Percentiles rank a stretch among this genome's conserved stretches.
Evolutionary conservation across 2,888 invertebrate genomes (phyloP).

Genomic region (Drosophila planitibia): DNA sequence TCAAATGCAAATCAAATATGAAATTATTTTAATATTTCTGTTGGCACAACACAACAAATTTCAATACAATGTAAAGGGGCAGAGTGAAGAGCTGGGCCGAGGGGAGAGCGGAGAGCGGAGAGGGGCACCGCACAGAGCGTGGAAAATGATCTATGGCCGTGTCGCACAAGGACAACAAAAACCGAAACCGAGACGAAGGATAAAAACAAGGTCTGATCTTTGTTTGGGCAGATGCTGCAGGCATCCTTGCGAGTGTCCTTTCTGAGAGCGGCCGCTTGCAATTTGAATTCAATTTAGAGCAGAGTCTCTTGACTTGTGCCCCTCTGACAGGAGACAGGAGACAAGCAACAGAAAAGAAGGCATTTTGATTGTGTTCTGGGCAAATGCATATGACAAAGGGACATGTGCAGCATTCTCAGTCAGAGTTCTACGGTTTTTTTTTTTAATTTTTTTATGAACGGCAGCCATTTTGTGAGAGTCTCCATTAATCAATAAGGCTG

Average conservation of each 20-base stretch:
- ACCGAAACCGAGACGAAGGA: constrained; percentile 19
- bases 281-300: constrained; percentile 83
- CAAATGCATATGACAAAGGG: constrained; percentile 67
- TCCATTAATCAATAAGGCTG: constrained; percentile 68
- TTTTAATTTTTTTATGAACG: constrained; percentile 17
- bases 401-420: constrained; percentile 63
- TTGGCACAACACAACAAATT: constrained; percentile 83
- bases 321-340: constrained; percentile 26
- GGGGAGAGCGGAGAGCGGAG: constrained; percentile 1
- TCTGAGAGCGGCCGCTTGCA: constrained; percentile 18
- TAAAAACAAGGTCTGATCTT: constrained; percentile 73
- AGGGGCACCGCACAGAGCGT: constrained; percentile 64
- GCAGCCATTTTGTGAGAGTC: constrained; percentile 59
- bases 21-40: constrained; percentile 80
- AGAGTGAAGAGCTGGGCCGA: not conserved
- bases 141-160: constrained; percentile 77
- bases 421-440: constrained; percentile 11
- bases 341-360: constrained; percentile 16
- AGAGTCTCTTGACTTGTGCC: constrained; percentile 73
- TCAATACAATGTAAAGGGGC: constrained; percentile 61
- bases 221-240: constrained; percentile 81
- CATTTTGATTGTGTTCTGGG: constrained; percentile 59
- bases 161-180: constrained; percentile 15
- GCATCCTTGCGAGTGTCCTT: constrained; percentile 49
- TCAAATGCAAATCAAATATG: constrained; percentile 79